Percentiles rank a stretch among this genome's conserved stretches.
phyloP scores from a whole-genome alignment of 2,797 vertebrate species.

The Aphelocoma californica region DNA sequence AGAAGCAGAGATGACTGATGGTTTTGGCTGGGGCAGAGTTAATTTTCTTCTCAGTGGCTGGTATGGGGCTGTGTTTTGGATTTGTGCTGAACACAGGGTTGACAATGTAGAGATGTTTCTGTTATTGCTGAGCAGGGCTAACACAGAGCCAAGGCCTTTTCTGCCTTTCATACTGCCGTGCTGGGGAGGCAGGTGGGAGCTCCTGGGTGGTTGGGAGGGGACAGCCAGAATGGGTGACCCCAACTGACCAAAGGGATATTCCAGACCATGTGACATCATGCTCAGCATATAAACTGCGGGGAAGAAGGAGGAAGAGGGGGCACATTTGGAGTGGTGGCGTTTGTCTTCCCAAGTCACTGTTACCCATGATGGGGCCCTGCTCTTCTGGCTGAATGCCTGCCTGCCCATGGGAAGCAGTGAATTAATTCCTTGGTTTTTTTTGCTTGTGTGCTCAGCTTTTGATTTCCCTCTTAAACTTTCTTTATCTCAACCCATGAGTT shows the following conservation, averaged over 20 bases:
- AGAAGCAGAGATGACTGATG: not conserved
- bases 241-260: not conserved
- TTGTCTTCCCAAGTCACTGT: not conserved
- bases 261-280: fast-evolving
- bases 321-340: fast-evolving
- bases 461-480: not conserved
- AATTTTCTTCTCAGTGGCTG: not conserved
- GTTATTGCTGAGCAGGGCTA: not conserved
- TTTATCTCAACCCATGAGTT: not conserved
- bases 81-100: not conserved
- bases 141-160: not conserved
- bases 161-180: fast-evolving
- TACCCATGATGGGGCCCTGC: not conserved
- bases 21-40: not conserved
- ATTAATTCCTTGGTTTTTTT: not conserved
- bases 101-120: not conserved
- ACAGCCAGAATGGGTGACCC: not conserved
- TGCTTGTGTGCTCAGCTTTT: not conserved
- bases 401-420: not conserved
- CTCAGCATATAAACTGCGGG: not conserved
- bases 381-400: not conserved
- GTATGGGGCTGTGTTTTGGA: not conserved
- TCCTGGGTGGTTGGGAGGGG: not conserved
- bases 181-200: not conserved
- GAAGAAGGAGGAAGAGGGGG: not conserved